phyloP scores from a whole-genome alignment of 2,113 vertebrate species.

The Anthoscopus minutus region DNA sequence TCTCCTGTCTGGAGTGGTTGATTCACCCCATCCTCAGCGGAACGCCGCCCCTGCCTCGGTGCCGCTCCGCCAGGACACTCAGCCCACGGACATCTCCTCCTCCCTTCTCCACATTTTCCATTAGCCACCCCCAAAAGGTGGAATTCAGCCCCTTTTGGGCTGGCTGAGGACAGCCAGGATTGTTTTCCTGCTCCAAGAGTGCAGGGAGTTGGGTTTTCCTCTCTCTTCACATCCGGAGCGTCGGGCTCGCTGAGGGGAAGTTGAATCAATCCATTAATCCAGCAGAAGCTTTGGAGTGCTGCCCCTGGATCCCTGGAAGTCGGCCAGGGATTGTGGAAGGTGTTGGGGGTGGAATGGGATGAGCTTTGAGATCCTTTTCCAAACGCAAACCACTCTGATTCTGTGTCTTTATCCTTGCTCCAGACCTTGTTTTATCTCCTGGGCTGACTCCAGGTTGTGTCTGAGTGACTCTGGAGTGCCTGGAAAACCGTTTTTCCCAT shows the following conservation, averaged over 20 bases:
- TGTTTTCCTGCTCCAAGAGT: not conserved
- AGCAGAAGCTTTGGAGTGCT: not conserved
- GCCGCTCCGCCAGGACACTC: too few relatives aligned
- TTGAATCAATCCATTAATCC: not conserved
- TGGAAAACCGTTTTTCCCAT: not conserved
- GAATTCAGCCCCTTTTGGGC: not conserved
- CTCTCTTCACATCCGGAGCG: not conserved
- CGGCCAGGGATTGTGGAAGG: accelerated
- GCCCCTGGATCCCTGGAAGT: not conserved
- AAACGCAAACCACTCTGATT: not conserved
- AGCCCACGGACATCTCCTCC: accelerated
- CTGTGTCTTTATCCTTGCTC: not conserved
- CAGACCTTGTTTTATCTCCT: not conserved
- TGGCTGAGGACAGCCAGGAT: not conserved
- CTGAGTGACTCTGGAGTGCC: not conserved
- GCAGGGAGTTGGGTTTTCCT: too few relatives aligned
- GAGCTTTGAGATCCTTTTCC: not conserved
- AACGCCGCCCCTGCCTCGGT: not conserved
- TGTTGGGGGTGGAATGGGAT: not conserved
- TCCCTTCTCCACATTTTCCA: not conserved
- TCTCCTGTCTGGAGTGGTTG: not conserved
- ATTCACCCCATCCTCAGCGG: not conserved
- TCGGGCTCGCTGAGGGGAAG: not conserved
- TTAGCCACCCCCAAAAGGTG: not conserved
- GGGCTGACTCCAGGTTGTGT: not conserved